Evolutionary conservation across 2,797 vertebrate genomes (phyloP).

Genomic region (Sciurus vulgaris): DNA sequence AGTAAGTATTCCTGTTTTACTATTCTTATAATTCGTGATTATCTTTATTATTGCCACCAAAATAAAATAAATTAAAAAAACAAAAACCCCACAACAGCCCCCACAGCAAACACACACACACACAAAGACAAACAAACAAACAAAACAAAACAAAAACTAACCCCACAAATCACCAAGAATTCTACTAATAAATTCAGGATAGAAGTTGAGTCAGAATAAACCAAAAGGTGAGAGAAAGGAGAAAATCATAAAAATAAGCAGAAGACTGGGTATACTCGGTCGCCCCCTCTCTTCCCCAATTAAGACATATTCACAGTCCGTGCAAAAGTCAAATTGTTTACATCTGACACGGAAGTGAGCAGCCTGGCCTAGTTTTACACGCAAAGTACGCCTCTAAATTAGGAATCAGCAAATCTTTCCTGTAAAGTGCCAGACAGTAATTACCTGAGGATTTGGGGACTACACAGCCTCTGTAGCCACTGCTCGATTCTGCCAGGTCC

Average conservation of each 20-base stretch:
- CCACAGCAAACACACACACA: no score
- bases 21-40: background rate
- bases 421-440: background rate
- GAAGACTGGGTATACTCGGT: background rate
- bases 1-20: background rate
- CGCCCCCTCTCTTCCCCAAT: background rate
- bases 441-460: constrained; percentile 10
- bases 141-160: no score
- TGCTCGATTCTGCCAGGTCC: background rate
- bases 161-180: background rate
- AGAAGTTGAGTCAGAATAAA: background rate
- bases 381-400: constrained; percentile 41
- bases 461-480: background rate
- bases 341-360: background rate
- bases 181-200: background rate
- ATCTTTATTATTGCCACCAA: background rate
- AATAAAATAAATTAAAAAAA: background rate
- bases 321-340: background rate
- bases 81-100: no score
- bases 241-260: background rate
- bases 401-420: constrained; percentile 22
- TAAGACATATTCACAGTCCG: background rate
- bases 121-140: background rate
- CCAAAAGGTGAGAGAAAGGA: background rate
- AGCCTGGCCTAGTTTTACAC: background rate